Base-by-base conservation (phyloP, 2,888 invertebrate species). In the Pristionchus fissidentatus region DNA sequence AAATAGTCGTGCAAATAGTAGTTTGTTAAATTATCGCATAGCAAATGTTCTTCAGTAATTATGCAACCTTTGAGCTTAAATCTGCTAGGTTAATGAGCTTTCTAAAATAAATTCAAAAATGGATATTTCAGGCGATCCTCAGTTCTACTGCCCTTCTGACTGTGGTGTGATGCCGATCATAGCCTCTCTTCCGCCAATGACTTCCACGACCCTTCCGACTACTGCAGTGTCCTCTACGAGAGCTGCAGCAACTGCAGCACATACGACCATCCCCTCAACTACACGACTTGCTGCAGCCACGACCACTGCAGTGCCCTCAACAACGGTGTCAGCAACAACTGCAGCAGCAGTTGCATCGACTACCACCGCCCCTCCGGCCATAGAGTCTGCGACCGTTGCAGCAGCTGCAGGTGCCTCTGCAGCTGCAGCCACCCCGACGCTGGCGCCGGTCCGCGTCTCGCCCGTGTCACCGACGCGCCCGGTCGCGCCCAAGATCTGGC, bases 81-180 rank as follows among this genome's bases (percentile, higher is more conserved):
- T 10, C 10, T 49, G 13, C 10, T 15, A 49, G 22, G 43, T 0
- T 1, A 70, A n/a, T 3, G 43, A 7, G 41, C 73, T 10, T 0
- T 62, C 13, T 29, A 32, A 10, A 10, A 3, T 5, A 35, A 8
- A 4, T n/a, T 4, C 29, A 26, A 29, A 57, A 57, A 2, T 29
- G 8, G 35, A 62, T 35, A 43, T 55, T 78, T 52, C 80, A 80
- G 80, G 80, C 1, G 10, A 8, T 13, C 73, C 70, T 1, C 52
- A 70, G 38, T 55, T 49, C 41, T 84, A 84, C 70, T 84, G 84
- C 43, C 70, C 57, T 10, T 66, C 79, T 35, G 84, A 84, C 60
- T 84, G 84, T 22, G 81, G 84, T 2, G 84, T 79, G n/a, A 55
- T 79, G 79, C n/a, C 32, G 49, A 79, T 79, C 41, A 38, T 79